Evolutionary conservation across 2,888 invertebrate species (phyloP), one percentile per base, ranked within the genome.

Genomic region (Phlogophora meticulosa): DNA sequence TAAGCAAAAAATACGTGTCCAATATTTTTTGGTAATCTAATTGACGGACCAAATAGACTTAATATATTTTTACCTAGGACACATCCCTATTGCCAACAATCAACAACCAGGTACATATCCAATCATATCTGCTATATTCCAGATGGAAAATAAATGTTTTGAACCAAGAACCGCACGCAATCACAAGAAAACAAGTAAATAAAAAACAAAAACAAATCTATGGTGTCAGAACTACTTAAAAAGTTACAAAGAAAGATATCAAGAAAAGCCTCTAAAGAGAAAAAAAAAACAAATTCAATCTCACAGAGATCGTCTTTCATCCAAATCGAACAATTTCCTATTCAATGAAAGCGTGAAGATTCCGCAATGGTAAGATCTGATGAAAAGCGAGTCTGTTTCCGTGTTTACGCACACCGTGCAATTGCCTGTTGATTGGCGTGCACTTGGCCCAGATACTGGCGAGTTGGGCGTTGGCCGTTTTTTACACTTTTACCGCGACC

Each of bases 401-500:
- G 81, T 73, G 53, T 81, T 78, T 66, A 68, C 76, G 63, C 76
- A 62, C 68, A 74, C 71, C 67, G 68, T 76, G 72, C 71, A 53
- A 80, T 77, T 68, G 68, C 22, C 55, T 53, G 55, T 67, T 80
- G 70, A 83, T 81, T 80, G 65, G 72, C 74, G 82, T 82, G 80
- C 80, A 89, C 90, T 90, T 90, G 90, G 85, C 90, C 90, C 58
- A 86, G 77, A 67, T 87, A 55, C 67, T 56, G 43, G 55, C 24
- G n/a, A 59, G 57, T 76, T 86, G 82, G 85, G 83, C 87, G 85
- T 82, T 74, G 83, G 65, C 66, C 56, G 68, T 82, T 89, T 91
- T 92, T 88, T 88, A 89, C 87, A 91, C 92, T 92, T 91, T 91
- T 91, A 90, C 91, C 82, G 78, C 85, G 90, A 90, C 92, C 91